Conservation (phyloP, 92 coral and sea anemone genomes). For the Heteractis magnifica region DNA sequence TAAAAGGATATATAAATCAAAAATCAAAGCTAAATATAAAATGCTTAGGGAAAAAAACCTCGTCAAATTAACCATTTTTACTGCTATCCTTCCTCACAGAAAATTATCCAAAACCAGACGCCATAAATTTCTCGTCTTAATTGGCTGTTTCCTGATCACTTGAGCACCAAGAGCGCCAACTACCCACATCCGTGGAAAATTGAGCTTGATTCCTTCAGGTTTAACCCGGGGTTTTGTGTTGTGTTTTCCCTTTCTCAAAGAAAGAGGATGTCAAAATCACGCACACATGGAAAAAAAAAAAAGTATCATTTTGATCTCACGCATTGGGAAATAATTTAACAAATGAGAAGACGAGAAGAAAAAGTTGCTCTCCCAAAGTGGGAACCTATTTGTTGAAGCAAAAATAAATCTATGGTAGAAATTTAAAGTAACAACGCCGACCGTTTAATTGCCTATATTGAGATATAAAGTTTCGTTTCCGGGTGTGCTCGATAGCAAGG, state of each 20-base stretch:
- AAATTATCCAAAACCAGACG: conserved; percentile 1
- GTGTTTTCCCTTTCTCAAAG: neutral
- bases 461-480: neutral
- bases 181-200: neutral
- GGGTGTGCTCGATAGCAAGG: neutral
- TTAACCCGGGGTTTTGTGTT: neutral
- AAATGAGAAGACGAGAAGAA: neutral
- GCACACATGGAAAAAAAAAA: neutral
- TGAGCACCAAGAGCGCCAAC: neutral
- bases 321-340: neutral
- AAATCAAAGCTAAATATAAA: neutral
- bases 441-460: neutral
- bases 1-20: neutral
- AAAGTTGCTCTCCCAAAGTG: neutral
- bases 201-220: conserved; percentile 5
- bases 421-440: neutral
- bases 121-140: neutral
- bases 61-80: neutral
- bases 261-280: neutral
- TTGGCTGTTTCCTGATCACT: neutral
- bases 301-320: neutral
- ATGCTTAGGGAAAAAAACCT: neutral
- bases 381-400: neutral
- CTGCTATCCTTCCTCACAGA: neutral
- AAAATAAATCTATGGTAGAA: neutral